phyloP scores from a whole-genome alignment of 2,888 invertebrate genomes.

The Helobdella robusta region DNA sequence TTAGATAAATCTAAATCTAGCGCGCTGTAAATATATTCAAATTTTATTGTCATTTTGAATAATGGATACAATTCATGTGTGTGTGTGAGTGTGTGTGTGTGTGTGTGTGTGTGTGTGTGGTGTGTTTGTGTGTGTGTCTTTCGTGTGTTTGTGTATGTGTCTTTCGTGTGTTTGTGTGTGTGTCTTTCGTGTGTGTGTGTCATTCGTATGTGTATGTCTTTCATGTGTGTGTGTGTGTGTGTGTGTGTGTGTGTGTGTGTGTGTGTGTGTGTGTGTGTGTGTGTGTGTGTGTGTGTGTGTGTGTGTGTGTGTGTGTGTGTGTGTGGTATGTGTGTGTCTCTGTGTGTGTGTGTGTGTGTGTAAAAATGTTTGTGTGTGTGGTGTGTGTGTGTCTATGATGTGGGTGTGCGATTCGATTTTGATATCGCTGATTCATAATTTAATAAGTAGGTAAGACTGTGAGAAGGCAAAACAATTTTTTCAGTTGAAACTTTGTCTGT shows the following conservation, averaged over 20 bases:
- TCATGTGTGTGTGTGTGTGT: conserved; percentile 1
- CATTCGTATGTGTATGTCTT: neutral
- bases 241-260: neutral
- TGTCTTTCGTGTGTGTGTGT: neutral
- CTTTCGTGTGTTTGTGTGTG: neutral
- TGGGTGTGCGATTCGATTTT: too few relatives aligned
- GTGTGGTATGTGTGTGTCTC: too few relatives aligned
- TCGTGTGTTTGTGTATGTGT: neutral
- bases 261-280: neutral
- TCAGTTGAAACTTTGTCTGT: too few relatives aligned
- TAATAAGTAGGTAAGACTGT: too few relatives aligned
- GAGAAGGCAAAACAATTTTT: too few relatives aligned
- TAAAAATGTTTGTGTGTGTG: too few relatives aligned
- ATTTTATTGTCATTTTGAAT: neutral
- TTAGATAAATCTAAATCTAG: neutral
- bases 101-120: neutral
- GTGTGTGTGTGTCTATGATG: too few relatives aligned
- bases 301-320: neutral
- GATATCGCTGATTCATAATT: too few relatives aligned
- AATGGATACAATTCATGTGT: neutral
- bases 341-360: too few relatives aligned
- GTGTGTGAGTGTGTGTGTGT: neutral
- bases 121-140: neutral
- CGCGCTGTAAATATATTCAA: neutral
- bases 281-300: neutral